Percentiles rank a stretch among this genome's conserved stretches.
Evolutionary conservation across 2,797 vertebrate species (phyloP).

Genomic region (Benthosema pterotum): DNA sequence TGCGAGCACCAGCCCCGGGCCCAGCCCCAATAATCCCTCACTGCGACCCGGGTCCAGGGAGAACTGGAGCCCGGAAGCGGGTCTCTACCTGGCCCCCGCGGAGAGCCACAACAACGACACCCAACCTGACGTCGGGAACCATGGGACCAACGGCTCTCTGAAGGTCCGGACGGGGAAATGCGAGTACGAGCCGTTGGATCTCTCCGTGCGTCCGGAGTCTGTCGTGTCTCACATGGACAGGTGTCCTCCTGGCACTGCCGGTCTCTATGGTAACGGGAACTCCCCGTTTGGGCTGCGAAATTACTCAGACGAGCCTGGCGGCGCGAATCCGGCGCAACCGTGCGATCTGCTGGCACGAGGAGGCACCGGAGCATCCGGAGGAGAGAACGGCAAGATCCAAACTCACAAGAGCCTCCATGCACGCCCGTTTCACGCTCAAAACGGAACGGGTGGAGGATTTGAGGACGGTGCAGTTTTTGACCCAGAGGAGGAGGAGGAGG

Average conservation of each 20-base stretch:
- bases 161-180: constrained; percentile 83
- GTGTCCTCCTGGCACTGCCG: constrained; percentile 76
- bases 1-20: constrained; percentile 76
- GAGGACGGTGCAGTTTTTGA: constrained; percentile 42
- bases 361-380: no score
- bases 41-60: constrained; percentile 79
- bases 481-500: constrained; percentile 51
- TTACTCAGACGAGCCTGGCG: constrained; percentile 56
- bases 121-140: constrained; percentile 66
- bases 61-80: constrained; percentile 74
- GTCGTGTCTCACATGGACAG: constrained; percentile 53
- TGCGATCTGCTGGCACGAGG: constrained; percentile 84
- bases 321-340: constrained; percentile 57
- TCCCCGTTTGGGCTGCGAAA: constrained; percentile 55
- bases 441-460: constrained; percentile 46
- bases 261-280: constrained; percentile 76
- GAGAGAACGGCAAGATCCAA: constrained; percentile 67
- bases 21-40: constrained; percentile 48
- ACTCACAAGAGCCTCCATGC: constrained; percentile 19
- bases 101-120: constrained; percentile 77
- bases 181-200: constrained; percentile 91
- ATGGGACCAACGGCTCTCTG: constrained; percentile 59
- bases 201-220: constrained; percentile 88
- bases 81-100: constrained; percentile 83
- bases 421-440: constrained; percentile 18